phyloP scores from a whole-genome alignment of 2,113 vertebrate genomes.

The Ailuropoda melanoleuca region DNA sequence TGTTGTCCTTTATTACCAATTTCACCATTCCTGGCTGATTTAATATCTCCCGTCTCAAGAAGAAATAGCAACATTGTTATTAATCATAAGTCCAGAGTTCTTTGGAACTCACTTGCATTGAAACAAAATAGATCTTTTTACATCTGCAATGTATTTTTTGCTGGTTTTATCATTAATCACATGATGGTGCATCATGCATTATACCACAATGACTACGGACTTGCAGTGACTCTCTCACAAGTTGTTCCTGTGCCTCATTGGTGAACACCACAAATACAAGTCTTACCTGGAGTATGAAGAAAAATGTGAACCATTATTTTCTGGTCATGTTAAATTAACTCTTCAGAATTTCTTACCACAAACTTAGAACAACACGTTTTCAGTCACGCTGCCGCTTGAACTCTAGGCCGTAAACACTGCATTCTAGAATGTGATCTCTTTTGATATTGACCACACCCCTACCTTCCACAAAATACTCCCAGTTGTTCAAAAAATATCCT shows the following conservation, averaged over 20 bases:
- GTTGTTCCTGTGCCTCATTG: neutral
- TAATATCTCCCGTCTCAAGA: neutral
- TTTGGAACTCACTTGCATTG: neutral
- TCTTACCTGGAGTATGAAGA: neutral
- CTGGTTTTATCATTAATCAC: neutral
- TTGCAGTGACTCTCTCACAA: neutral
- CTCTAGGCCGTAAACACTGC: neutral
- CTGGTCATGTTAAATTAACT: neutral
- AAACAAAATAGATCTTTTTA: neutral
- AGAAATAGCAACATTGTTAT: neutral
- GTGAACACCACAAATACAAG: neutral
- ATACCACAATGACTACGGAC: neutral
- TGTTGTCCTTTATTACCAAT: neutral
- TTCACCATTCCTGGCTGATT: neutral
- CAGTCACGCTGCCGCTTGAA: neutral
- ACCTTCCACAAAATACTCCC: neutral
- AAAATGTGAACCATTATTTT: neutral
- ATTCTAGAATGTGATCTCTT: neutral
- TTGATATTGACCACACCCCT: neutral
- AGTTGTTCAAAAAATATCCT: neutral
- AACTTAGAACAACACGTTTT: neutral
- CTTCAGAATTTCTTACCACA: neutral
- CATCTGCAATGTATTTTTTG: neutral
- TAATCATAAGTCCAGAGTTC: neutral
- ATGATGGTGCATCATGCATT: neutral